phyloP scores from a whole-genome alignment of 2,797 vertebrate genomes.

The Varecia variegata region DNA sequence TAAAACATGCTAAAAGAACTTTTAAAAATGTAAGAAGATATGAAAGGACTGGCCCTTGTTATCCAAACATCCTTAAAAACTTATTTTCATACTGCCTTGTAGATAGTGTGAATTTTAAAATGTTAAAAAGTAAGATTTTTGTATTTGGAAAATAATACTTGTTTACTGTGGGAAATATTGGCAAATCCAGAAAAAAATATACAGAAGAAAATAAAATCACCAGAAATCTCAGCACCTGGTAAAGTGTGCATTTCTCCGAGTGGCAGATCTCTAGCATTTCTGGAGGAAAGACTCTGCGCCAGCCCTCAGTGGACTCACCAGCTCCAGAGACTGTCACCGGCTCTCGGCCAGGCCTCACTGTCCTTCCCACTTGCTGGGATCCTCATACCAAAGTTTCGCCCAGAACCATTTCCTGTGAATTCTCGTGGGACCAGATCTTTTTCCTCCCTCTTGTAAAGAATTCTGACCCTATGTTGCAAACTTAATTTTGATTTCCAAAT shows the following conservation, averaged over 20 bases:
- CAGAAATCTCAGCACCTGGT: neutral
- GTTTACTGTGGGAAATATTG: neutral
- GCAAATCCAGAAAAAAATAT: neutral
- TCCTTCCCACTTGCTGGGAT: neutral
- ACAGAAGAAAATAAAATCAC: neutral
- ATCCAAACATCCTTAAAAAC: neutral
- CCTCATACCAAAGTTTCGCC: fast-evolving
- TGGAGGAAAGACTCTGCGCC: fast-evolving
- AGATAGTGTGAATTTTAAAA: neutral
- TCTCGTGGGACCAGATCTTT: fast-evolving
- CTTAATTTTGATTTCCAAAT: neutral
- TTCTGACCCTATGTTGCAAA: neutral
- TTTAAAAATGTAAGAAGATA: neutral
- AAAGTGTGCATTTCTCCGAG: fast-evolving
- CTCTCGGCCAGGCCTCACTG: fast-evolving
- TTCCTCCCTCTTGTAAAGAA: neutral
- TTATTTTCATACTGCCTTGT: neutral
- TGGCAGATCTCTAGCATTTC: neutral
- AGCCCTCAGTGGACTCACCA: fast-evolving
- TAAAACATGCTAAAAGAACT: fast-evolving
- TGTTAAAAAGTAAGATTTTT: neutral
- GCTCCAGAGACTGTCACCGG: fast-evolving
- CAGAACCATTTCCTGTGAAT: neutral
- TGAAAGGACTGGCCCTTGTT: neutral
- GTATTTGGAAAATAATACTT: neutral